These are phyloP conservation scores for Orycteropus afer DNA, from an alignment of 2,113 vertebrate species.

Conservation along the genomic window DNA sequence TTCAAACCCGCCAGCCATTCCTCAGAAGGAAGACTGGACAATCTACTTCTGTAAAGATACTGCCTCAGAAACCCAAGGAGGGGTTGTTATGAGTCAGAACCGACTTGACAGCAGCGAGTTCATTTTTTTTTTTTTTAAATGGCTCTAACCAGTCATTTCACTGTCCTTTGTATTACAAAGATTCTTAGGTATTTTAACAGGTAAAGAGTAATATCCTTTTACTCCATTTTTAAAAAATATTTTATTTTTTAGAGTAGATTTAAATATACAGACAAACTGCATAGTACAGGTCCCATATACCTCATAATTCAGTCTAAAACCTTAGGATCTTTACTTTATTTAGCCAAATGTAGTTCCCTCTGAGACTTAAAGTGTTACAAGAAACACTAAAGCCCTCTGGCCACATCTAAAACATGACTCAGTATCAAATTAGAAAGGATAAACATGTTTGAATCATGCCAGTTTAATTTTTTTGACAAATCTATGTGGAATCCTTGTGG, in stretches of 20 bases:
- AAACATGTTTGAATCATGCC: neutral
- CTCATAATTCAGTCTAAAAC: conserved; percentile 12
- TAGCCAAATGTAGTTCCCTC: neutral
- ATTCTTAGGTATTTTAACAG: neutral
- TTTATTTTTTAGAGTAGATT: no score
- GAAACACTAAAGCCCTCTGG: neutral
- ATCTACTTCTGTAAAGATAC: no score
- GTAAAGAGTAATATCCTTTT: neutral
- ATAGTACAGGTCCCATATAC: neutral
- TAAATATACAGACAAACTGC: no score
- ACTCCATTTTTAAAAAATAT: neutral
- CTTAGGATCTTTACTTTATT: conserved; percentile 28
- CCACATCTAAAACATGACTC: neutral
- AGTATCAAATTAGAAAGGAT: conserved; percentile 1
- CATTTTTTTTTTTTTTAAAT: no score
- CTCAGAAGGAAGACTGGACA: no score
- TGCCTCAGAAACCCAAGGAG: no score
- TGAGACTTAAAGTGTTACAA: neutral
- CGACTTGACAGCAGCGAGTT: no score
- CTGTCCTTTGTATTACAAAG: neutral
- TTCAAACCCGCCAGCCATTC: no score
- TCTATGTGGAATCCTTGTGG: neutral
- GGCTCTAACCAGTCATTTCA: neutral
- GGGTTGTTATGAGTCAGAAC: no score
- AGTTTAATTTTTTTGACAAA: conserved; percentile 34